Evolutionary conservation across 2,888 invertebrate genomes (phyloP).

Genomic region (Heterodera filipjevi): DNA sequence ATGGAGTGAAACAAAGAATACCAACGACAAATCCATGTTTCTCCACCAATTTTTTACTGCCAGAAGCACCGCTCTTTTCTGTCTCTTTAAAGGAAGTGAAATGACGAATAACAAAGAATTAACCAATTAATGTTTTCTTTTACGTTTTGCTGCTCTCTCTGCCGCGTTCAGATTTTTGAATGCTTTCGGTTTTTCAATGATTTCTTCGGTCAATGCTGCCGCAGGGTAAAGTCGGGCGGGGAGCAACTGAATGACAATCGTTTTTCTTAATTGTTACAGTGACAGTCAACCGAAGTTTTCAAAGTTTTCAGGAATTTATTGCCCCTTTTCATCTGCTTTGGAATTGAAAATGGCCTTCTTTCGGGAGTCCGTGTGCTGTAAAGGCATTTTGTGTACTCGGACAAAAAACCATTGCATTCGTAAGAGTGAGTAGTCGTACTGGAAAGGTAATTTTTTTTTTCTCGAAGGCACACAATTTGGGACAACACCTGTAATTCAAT

Average conservation of each 20-base stretch:
- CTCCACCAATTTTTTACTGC: conserved; percentile 66
- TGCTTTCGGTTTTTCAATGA: conserved; percentile 16
- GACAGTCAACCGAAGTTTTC: conserved; percentile 24
- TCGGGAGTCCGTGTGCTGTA: conserved; percentile 77
- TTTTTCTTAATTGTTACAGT: not conserved
- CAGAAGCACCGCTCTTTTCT: not conserved
- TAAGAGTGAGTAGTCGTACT: conserved; percentile 74
- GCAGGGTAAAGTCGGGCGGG: conserved; percentile 30
- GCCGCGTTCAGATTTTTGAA: conserved; percentile 15
- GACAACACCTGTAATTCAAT: conserved; percentile 47
- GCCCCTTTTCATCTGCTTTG: conserved; percentile 71
- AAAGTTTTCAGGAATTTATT: conserved; percentile 67
- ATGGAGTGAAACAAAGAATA: not conserved
- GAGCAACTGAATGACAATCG: conserved; percentile 22
- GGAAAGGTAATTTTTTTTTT: conserved; percentile 20
- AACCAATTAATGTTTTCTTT: too few species aligned
- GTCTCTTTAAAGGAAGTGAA: not conserved
- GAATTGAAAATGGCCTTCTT: conserved; percentile 76
- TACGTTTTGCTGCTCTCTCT: not conserved
- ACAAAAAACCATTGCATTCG: conserved; percentile 80
- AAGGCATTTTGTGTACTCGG: conserved; percentile 69
- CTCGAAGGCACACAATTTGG: not conserved
- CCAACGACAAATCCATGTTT: conserved; percentile 83
- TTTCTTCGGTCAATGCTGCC: conserved; percentile 28
- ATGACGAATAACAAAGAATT: not conserved